A percentile compares a stretch with the other conserved stretches of the same genome.
Conservation (phyloP, 1,140 invertebrate genomes). For the Ostrea edulis region DNA sequence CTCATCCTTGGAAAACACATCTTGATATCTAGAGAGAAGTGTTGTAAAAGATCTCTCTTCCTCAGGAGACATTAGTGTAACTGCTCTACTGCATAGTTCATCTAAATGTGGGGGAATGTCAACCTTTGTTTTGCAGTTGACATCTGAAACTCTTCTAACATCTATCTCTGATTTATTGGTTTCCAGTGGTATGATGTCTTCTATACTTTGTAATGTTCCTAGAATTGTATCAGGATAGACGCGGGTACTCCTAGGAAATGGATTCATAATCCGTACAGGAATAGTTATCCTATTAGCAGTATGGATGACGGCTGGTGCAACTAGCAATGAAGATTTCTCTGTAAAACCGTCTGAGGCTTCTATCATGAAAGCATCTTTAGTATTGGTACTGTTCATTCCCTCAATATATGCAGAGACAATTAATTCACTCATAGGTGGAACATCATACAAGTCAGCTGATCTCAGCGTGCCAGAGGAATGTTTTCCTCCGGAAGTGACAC, state of each 20-base stretch:
- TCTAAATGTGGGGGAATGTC: not conserved
- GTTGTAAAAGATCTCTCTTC: not conserved
- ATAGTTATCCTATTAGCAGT: not conserved
- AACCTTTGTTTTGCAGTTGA: not conserved
- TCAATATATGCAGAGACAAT: not conserved
- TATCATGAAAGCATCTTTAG: not conserved
- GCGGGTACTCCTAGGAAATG: not conserved
- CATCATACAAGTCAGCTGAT: no score
- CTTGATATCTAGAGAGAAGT: not conserved
- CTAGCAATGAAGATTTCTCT: constrained; percentile 51
- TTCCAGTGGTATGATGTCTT: not conserved
- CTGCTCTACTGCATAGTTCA: not conserved
- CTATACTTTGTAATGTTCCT: not conserved
- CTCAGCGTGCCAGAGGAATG: no score
- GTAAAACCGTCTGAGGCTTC: not conserved
- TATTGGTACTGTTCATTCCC: not conserved
- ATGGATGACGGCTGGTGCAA: not conserved
- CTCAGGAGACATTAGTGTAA: not conserved
- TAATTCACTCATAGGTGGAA: no score
- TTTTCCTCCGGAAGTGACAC: no score
- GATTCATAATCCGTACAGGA: not conserved
- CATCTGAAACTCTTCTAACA: not conserved
- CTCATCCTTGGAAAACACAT: not conserved
- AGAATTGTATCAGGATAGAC: not conserved
- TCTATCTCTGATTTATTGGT: not conserved